Conservation (phyloP, 2,888 invertebrate genomes). For the Cryptophagus acutangulus region DNA sequence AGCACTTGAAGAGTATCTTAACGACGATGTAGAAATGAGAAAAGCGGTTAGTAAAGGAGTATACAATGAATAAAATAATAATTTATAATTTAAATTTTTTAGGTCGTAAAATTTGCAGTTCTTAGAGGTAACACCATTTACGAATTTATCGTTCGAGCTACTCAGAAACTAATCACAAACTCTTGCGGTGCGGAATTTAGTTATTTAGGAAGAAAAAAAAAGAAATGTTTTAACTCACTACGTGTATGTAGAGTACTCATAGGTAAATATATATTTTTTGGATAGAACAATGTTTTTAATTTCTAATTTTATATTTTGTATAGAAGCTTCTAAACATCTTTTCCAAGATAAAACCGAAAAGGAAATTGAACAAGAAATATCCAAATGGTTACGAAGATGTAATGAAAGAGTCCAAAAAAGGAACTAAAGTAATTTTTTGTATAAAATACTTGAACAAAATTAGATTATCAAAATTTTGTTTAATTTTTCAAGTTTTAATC, state of each 20-base stretch:
- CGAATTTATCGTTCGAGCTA: background rate
- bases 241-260: background rate
- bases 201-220: slow-evolving; percentile 1
- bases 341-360: background rate
- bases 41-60: no score
- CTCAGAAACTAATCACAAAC: background rate
- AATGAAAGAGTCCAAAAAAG: background rate
- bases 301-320: background rate
- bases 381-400: slow-evolving; percentile 1
- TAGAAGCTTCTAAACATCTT: background rate
- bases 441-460: no score
- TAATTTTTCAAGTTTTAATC: no score
- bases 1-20: background rate
- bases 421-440: background rate
- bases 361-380: background rate
- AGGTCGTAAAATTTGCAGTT: no score
- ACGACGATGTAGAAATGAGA: background rate
- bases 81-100: no score
- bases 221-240: background rate
- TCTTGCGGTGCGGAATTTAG: background rate
- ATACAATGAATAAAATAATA: no score
- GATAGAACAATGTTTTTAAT: background rate
- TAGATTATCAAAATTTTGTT: no score
- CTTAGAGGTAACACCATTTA: no score
- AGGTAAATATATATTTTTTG: background rate